Evolutionary conservation across 1,140 invertebrate genomes (phyloP).

Genomic region (Drosophila repleta): DNA sequence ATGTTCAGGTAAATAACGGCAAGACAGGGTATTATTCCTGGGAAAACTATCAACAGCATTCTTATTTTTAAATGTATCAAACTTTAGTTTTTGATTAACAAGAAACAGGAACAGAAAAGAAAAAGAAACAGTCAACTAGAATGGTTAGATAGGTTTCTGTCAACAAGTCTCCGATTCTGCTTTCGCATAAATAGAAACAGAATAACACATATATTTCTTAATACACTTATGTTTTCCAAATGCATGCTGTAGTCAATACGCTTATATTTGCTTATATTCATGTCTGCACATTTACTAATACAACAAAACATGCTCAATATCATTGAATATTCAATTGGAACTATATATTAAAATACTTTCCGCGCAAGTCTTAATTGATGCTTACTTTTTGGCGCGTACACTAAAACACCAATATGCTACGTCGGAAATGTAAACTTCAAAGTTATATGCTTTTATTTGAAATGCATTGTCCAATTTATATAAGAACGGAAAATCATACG

Average conservation of each 20-base stretch:
- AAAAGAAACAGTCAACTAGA: too few species aligned
- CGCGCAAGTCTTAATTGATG: slow-evolving; percentile 38
- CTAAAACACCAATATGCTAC: slow-evolving; percentile 37
- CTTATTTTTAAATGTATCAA: too few species aligned
- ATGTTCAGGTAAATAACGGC: too few species aligned
- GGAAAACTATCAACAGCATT: too few species aligned
- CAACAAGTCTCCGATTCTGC: too few species aligned
- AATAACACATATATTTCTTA: not conserved
- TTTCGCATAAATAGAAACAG: too few species aligned
- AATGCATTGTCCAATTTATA: slow-evolving; percentile 32
- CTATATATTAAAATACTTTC: slow-evolving; percentile 47
- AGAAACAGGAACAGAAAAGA: too few species aligned
- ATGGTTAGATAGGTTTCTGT: too few species aligned
- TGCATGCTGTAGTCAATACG: not conserved
- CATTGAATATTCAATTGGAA: slow-evolving; percentile 61
- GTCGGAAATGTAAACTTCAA: slow-evolving; percentile 22
- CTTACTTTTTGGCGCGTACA: slow-evolving; percentile 25
- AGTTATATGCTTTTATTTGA: slow-evolving; percentile 22
- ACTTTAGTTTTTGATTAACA: too few species aligned
- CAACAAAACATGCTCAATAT: slow-evolving; percentile 41
- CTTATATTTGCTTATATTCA: too few species aligned
- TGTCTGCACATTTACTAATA: too few species aligned
- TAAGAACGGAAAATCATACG: slow-evolving; percentile 17
- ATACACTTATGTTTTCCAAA: not conserved
- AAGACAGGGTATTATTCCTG: too few species aligned